Conservation (phyloP, 2,113 vertebrate species). For the Ahaetulla prasina region DNA sequence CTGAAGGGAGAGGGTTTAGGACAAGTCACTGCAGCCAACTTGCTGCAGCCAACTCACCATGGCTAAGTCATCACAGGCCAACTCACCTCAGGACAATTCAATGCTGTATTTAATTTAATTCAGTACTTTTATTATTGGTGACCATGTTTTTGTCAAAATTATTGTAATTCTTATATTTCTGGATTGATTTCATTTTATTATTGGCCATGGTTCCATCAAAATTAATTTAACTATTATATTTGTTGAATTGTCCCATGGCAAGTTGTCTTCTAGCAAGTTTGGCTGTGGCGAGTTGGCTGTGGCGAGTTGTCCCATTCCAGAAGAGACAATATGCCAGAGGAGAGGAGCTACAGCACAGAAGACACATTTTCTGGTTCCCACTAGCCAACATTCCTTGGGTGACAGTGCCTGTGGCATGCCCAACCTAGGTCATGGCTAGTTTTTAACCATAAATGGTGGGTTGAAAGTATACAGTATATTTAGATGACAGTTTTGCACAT, state of each 20-base stretch:
- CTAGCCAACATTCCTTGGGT: background rate
- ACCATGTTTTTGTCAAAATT: background rate
- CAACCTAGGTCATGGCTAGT: background rate
- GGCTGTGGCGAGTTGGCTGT: too few relatives aligned
- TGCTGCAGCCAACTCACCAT: background rate
- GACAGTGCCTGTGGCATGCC: background rate
- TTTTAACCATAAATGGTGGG: slow-evolving; percentile 1
- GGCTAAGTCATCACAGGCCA: too few relatives aligned
- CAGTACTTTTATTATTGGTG: background rate
- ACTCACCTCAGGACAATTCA: background rate
- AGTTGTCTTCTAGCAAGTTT: too few relatives aligned
- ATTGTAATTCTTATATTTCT: background rate
- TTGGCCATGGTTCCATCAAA: background rate
- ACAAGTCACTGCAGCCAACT: background rate
- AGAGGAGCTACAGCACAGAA: background rate
- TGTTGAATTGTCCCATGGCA: too few relatives aligned
- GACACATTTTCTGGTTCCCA: background rate
- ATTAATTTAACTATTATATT: background rate
- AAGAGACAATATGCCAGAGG: background rate
- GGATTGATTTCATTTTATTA: background rate
- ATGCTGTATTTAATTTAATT: background rate
- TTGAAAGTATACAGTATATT: background rate
- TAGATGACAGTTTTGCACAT: background rate
- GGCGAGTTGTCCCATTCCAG: background rate
- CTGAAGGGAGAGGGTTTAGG: background rate